phyloP scores from a whole-genome alignment of 1,140 invertebrate species.

The Apis florea region DNA sequence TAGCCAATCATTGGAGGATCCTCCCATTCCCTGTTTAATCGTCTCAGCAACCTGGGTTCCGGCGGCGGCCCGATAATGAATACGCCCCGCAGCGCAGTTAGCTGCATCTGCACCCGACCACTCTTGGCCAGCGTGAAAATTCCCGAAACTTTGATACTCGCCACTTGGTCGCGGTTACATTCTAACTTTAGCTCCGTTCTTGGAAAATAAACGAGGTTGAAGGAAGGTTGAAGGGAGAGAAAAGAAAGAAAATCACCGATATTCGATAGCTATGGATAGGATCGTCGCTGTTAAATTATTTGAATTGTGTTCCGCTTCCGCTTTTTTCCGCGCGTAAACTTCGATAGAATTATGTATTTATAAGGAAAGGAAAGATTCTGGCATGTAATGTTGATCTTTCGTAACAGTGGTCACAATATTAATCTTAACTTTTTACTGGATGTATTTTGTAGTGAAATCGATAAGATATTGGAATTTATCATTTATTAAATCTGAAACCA shows the following conservation, averaged over 20 bases:
- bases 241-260: neutral
- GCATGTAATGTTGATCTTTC: no score
- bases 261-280: neutral
- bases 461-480: no score
- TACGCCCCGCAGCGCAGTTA: constrained; percentile 68
- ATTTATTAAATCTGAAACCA: no score
- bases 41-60: constrained; percentile 73
- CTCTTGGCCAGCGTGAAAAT: constrained; percentile 49
- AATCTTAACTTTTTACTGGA: no score
- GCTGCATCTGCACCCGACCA: constrained; percentile 61
- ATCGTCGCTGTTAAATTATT: neutral
- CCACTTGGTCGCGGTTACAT: neutral
- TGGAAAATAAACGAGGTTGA: neutral
- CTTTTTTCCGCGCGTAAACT: no score
- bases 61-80: constrained; percentile 71
- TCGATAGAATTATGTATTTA: no score
- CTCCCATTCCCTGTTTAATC: constrained; percentile 78
- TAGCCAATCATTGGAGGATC: constrained; percentile 77
- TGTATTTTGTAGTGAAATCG: no score
- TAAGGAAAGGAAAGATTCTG: no score
- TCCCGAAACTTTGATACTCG: constrained; percentile 34
- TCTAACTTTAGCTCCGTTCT: neutral
- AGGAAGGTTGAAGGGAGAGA: neutral
- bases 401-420: no score
- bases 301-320: no score